Percentiles rank a stretch among this genome's conserved stretches.
phyloP scores from a whole-genome alignment of 2,888 invertebrate genomes.

The Ariolimax columbianus region DNA sequence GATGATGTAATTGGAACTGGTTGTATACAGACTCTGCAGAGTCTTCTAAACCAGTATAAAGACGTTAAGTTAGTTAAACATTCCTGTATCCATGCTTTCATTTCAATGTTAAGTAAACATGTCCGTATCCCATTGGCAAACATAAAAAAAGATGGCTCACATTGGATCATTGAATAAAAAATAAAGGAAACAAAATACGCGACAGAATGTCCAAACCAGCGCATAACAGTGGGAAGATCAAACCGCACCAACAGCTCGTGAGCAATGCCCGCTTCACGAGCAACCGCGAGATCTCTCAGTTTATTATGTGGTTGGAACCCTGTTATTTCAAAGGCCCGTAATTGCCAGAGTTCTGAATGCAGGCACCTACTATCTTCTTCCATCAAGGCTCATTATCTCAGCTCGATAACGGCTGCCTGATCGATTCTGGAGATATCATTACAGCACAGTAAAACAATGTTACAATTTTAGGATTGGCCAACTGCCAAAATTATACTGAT shows the following conservation, averaged over 20 bases:
- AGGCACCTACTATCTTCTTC: constrained; percentile 34
- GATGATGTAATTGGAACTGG: no score
- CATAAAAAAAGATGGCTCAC: no score
- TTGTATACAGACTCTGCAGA: no score
- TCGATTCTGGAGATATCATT: constrained; percentile 14
- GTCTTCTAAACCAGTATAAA: no score
- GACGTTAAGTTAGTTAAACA: no score
- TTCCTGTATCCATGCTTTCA: no score
- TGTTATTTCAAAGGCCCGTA: constrained; percentile 25
- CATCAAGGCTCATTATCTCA: constrained; percentile 30
- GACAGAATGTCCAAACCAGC: background rate
- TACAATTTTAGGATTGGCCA: constrained; percentile 4
- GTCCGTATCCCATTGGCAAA: no score
- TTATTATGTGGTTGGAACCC: constrained; percentile 22
- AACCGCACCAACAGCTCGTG: background rate
- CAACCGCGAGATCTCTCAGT: constrained; percentile 1
- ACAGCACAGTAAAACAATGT: constrained; percentile 27
- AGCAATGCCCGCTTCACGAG: background rate
- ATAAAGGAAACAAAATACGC: background rate
- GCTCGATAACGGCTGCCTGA: background rate
- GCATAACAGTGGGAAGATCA: background rate
- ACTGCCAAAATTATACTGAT: constrained; percentile 15
- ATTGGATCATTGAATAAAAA: no score
- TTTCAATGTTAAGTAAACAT: no score
- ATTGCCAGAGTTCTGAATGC: constrained; percentile 14